Percentiles rank a stretch among this genome's conserved stretches.
phyloP scores from a whole-genome alignment of 2,113 vertebrate genomes.

The Ceyx melanurus region DNA sequence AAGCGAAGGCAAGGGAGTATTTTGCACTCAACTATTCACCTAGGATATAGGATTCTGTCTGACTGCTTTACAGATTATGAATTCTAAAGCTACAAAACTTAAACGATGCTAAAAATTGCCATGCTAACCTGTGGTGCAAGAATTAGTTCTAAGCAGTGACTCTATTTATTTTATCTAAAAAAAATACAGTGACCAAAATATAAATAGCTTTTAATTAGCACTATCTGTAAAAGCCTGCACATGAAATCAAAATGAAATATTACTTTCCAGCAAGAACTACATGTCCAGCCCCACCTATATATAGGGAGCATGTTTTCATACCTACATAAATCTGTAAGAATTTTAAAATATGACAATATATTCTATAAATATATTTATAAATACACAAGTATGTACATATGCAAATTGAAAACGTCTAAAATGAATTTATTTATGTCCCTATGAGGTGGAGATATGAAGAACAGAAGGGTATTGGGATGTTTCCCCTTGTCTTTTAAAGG shows the following conservation, averaged over 20 bases:
- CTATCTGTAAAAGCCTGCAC: not conserved
- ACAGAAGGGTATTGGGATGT: not conserved
- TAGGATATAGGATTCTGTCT: constrained; percentile 22
- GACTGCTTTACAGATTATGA: constrained; percentile 31
- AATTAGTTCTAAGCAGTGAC: not conserved
- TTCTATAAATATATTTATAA: not conserved
- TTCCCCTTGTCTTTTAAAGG: not conserved
- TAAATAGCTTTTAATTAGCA: not conserved
- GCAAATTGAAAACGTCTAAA: not conserved
- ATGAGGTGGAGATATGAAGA: not conserved
- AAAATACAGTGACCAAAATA: not conserved
- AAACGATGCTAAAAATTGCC: constrained; percentile 18
- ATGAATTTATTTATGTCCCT: not conserved
- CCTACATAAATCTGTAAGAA: not conserved
- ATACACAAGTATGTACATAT: not conserved
- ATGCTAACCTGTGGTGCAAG: not conserved
- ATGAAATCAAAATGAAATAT: not conserved
- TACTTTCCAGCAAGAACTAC: not conserved
- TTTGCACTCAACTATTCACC: constrained; percentile 36
- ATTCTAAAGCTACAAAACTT: constrained; percentile 19
- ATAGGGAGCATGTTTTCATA: not conserved
- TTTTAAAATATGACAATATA: not conserved
- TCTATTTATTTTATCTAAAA: not conserved
- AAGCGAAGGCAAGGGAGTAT: constrained; percentile 38
- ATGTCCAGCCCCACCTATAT: not conserved